phyloP scores from a whole-genome alignment of 2,797 vertebrate genomes.

The Allobates femoralis region DNA sequence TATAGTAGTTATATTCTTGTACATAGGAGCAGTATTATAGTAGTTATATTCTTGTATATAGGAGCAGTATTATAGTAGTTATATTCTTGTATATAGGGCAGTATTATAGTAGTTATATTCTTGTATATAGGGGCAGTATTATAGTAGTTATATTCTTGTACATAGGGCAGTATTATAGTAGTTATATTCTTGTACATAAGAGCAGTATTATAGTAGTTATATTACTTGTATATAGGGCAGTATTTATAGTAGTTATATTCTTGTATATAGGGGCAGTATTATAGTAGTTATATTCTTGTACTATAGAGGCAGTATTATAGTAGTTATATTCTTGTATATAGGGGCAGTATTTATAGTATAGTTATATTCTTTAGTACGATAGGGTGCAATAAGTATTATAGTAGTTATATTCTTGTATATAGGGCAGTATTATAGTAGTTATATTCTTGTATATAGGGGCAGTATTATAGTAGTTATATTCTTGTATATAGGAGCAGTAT shows the following conservation, averaged over 20 bases:
- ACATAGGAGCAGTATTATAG: background rate
- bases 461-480: too few relatives aligned
- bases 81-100: too few relatives aligned
- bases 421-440: too few relatives aligned
- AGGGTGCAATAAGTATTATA: too few relatives aligned
- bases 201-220: too few relatives aligned
- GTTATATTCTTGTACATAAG: background rate
- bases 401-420: slow-evolving; percentile 17
- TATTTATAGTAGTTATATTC: slow-evolving; percentile 7
- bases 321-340: slow-evolving; percentile 14
- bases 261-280: slow-evolving; percentile 1
- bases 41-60: slow-evolving; percentile 3
- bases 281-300: slow-evolving; percentile 17
- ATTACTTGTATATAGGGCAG: too few relatives aligned
- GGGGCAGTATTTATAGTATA: too few relatives aligned
- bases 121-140: background rate
- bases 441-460: too few relatives aligned
- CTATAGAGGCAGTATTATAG: background rate
- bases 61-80: too few relatives aligned
- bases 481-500: slow-evolving; percentile 11
- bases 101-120: slow-evolving; percentile 8
- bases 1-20: too few relatives aligned
- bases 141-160: background rate
- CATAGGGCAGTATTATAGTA: background rate
- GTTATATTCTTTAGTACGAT: too few relatives aligned